Percentiles rank a stretch among this genome's conserved stretches.
Evolutionary conservation across 2,113 vertebrate species (phyloP).

Genomic region (Lynx canadensis): DNA sequence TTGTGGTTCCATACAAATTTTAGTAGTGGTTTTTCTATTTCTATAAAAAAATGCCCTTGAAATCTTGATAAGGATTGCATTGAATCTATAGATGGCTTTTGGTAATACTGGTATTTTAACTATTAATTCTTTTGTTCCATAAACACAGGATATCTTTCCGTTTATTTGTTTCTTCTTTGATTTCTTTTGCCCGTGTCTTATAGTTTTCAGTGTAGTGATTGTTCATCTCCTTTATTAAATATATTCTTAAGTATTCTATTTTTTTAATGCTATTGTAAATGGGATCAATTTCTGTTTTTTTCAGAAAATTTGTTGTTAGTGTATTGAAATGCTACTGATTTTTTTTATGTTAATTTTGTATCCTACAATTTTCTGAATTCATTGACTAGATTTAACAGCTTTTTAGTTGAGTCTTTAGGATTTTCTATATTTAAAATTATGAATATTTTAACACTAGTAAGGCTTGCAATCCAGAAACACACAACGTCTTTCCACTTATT

Average conservation of each 20-base stretch:
- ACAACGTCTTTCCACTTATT: not conserved
- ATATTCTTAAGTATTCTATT: not conserved
- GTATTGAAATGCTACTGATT: not conserved
- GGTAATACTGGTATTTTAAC: not conserved
- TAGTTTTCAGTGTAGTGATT: not conserved
- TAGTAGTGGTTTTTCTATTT: not conserved
- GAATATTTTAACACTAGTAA: not conserved
- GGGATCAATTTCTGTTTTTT: not conserved
- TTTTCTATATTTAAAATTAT: not conserved
- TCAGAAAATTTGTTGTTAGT: not conserved
- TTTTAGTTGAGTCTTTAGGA: not conserved
- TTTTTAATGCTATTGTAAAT: not conserved
- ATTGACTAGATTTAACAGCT: not conserved
- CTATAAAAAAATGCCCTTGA: not conserved
- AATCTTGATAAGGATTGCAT: not conserved
- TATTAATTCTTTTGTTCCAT: not conserved
- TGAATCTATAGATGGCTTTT: not conserved
- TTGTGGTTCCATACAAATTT: not conserved
- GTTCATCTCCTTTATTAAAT: not conserved
- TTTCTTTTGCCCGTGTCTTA: not conserved
- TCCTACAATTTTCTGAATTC: not conserved
- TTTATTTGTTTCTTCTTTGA: not conserved
- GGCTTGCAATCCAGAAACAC: not conserved
- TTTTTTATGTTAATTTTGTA: not conserved
- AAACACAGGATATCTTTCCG: not conserved